Evolutionary conservation across 2,888 invertebrate species (phyloP).

Genomic region (Cerastoderma edule): DNA sequence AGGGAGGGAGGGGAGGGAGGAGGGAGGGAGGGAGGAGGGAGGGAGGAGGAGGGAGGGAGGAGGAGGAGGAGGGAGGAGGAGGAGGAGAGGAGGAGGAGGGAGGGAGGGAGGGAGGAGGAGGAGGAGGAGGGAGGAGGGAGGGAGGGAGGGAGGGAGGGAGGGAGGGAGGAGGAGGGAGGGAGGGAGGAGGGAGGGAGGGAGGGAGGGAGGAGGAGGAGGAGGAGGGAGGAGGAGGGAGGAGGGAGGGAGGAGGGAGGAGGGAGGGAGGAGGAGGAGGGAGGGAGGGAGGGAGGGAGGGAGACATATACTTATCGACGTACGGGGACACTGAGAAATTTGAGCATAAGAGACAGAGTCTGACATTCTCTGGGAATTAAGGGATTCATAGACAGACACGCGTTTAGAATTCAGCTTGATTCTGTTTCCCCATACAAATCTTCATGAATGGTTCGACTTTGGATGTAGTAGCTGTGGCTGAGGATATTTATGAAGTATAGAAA

Average conservation of each 20-base stretch:
- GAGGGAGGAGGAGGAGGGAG: too few relatives aligned
- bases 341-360: too few relatives aligned
- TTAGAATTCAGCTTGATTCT: too few relatives aligned
- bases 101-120: background rate
- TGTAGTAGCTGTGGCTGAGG: too few relatives aligned
- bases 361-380: too few relatives aligned
- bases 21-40: background rate
- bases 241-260: too few relatives aligned
- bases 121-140: background rate
- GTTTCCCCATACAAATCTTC: too few relatives aligned
- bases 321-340: too few relatives aligned
- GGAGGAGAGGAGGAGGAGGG: background rate
- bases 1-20: background rate
- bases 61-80: background rate
- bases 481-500: too few relatives aligned
- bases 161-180: background rate
- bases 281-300: too few relatives aligned
- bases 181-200: background rate
- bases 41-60: slow-evolving; percentile 6
- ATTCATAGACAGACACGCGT: too few relatives aligned
- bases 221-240: background rate
- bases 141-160: background rate
- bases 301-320: background rate
- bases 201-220: background rate
- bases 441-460: too few relatives aligned